Conservation (phyloP, 2,113 vertebrate genomes). For the Turnix velox region DNA sequence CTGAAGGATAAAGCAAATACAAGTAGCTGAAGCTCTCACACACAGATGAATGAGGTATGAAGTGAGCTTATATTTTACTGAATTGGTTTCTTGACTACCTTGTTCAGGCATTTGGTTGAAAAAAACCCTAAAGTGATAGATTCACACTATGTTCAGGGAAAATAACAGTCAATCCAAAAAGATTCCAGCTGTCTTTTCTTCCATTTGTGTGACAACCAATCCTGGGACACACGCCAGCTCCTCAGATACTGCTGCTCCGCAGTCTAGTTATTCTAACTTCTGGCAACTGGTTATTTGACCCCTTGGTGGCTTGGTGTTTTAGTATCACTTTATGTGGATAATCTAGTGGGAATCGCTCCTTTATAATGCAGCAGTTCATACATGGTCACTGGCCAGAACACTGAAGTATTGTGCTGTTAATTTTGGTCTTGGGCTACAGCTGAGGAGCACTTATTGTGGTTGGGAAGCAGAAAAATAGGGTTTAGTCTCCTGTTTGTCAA, state of each 20-base stretch:
- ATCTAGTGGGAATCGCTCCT: slow-evolving; percentile 19
- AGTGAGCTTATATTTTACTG: not conserved
- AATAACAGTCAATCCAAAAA: slow-evolving; percentile 31
- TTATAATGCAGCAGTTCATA: slow-evolving; percentile 4
- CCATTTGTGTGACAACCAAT: slow-evolving; percentile 41
- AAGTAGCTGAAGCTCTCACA: not conserved
- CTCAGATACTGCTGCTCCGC: slow-evolving; percentile 53
- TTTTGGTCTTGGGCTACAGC: not conserved
- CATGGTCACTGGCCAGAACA: slow-evolving; percentile 27
- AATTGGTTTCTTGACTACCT: not conserved
- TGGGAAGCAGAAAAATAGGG: not conserved
- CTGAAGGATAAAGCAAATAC: not conserved
- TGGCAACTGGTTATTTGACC: slow-evolving; percentile 69
- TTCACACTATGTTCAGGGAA: slow-evolving; percentile 35
- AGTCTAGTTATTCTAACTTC: slow-evolving; percentile 60
- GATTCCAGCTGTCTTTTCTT: slow-evolving; percentile 27
- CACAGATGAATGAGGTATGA: not conserved
- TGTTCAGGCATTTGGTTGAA: not conserved
- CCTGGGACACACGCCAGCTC: slow-evolving; percentile 60
- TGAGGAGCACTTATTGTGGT: not conserved
- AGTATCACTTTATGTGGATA: slow-evolving; percentile 40
- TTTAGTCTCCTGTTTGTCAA: not conserved
- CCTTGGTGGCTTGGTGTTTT: slow-evolving; percentile 56
- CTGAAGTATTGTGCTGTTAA: slow-evolving; percentile 31
- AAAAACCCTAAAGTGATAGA: not conserved